A percentile compares a stretch with the other conserved stretches of the same genome.
Conservation (phyloP, 2,797 vertebrate genomes). For the Oreortyx pictus region DNA sequence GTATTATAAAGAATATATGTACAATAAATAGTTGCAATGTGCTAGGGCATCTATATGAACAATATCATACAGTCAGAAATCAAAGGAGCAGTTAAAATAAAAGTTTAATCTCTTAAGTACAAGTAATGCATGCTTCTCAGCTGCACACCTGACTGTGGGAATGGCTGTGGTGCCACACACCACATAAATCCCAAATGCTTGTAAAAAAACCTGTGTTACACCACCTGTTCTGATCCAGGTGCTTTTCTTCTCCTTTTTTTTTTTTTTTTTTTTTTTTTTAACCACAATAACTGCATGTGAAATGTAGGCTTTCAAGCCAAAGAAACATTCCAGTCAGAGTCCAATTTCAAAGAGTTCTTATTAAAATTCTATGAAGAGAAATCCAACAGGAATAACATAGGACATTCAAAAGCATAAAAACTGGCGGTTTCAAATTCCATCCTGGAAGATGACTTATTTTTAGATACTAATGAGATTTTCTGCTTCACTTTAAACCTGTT, state of each 20-base stretch:
- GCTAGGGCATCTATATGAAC: background rate
- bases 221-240: conserved; percentile 41
- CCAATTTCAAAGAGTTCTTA: conserved; percentile 55
- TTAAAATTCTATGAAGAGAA: conserved; percentile 44
- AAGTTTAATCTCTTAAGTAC: background rate
- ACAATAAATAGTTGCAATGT: background rate
- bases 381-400: conserved; percentile 26
- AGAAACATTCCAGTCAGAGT: conserved; percentile 8
- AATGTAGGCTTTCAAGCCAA: background rate
- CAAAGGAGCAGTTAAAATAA: background rate
- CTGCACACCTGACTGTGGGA: background rate
- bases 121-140: background rate
- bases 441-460: conserved; percentile 40
- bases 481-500: conserved; percentile 26
- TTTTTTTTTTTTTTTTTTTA: background rate
- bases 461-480: conserved; percentile 26
- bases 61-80: background rate
- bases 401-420: conserved; percentile 46
- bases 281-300: conserved; percentile 23
- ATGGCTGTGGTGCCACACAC: background rate
- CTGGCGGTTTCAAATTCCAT: conserved; percentile 30
- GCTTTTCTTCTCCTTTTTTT: background rate
- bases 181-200: conserved; percentile 5
- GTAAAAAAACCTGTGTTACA: background rate
- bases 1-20: background rate